Base-by-base conservation (phyloP, 2,888 invertebrate species). In the Halictus ligatus region DNA sequence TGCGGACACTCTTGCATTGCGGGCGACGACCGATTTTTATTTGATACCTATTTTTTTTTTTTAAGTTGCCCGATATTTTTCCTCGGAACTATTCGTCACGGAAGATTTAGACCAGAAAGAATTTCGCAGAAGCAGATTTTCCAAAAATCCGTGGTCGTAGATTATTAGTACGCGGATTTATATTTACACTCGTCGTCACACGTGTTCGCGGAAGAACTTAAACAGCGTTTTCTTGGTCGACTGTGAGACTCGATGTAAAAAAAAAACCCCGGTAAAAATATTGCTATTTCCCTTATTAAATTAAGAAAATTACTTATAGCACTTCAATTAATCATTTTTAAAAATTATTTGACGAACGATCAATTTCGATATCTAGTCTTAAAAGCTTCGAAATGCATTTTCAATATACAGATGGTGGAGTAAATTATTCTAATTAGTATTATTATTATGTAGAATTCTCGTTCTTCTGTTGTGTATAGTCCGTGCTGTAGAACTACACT, bases 151-250 rank as follows among this genome's bases (percentile, higher is more conserved):
- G 15, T 10, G 43, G 4, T 58, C n/a, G 13, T 40, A 54, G 29
- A 43, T 60, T 15, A 75, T 72, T 48, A 48, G 5, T n/a, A 15
- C 25, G 25, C 35, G 15, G 35, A 50, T 82, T 90, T 89, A 89
- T 89, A 89, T 89, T 89, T 89, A 83, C 29, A 73, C 81, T 71
- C 71, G 2, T 64, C 54, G 77, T 83, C 86, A 78, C 54, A 18
- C 58, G 40, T 48, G 40, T 78, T 78, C 54, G 46, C 40, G 6
- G 35, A 35, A 58, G 72, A 48, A 13, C 18, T 72, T 10, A 21
- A 78, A 43, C 54, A 60, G 15, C 18, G 50, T 46, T 83, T 50
- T 21, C 18, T 67, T 54, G n/a, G 58, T 46, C 13, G 46, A 46
- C 12, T 13, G 2, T n/a, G n/a, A n/a, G 12, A 58, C 58, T n/a